Evolutionary conservation across 1,140 invertebrate genomes (phyloP).

Genomic region (Cydia fagiglandana): DNA sequence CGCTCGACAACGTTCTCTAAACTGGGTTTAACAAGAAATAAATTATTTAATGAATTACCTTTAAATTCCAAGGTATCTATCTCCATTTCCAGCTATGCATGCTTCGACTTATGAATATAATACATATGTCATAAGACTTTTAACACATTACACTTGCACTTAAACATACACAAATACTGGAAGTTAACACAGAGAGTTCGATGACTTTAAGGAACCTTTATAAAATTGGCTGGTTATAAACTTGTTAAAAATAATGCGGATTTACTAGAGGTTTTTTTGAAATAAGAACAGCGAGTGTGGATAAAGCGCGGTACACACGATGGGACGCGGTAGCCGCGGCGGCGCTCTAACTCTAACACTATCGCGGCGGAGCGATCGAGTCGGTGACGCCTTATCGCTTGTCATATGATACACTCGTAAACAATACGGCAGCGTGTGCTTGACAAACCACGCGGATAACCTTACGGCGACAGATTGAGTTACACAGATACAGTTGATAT

Average conservation of each 20-base stretch:
- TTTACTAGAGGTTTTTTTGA: neutral
- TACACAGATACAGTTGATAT: neutral
- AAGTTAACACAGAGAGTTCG: neutral
- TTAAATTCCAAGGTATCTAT: conserved; percentile 5
- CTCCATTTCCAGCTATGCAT: conserved; percentile 23
- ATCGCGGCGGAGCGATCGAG: neutral
- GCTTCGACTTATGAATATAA: conserved; percentile 5
- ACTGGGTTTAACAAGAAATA: neutral
- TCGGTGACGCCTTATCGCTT: conserved; percentile 26
- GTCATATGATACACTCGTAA: conserved; percentile 31
- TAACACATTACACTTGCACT: neutral
- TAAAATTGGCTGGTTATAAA: neutral
- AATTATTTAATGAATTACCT: conserved; percentile 1
- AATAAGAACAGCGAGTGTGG: neutral
- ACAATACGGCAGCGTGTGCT: conserved; percentile 30
- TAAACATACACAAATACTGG: neutral
- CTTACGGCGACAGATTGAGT: conserved; percentile 17
- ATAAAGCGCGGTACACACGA: conserved; percentile 30
- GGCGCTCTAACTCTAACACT: conserved; percentile 21
- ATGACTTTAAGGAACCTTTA: neutral
- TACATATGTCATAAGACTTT: conserved; percentile 3
- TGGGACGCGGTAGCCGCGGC: conserved; percentile 21
- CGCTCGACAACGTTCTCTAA: neutral
- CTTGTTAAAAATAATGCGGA: neutral
- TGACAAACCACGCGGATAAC: conserved; percentile 21